These are phyloP conservation scores for Pelecanoides urinatrix DNA, from an alignment of 2,113 vertebrate species.

Conservation along the genomic window DNA sequence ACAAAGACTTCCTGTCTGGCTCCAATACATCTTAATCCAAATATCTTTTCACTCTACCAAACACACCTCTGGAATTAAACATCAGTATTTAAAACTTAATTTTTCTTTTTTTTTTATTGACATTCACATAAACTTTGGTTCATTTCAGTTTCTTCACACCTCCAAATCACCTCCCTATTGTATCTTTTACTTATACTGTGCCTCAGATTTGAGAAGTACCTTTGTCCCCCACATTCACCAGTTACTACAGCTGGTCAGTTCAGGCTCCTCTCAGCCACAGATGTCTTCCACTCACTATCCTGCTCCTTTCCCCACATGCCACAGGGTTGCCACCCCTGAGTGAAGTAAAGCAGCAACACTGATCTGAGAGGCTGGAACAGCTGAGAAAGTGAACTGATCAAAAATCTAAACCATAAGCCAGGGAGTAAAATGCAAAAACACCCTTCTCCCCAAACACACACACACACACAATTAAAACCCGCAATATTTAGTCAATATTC, in stretches of 20 bases:
- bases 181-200: neutral
- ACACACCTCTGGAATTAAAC: neutral
- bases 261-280: neutral
- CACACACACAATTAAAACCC: neutral
- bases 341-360: neutral
- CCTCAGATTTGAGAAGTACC: neutral
- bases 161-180: neutral
- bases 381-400: neutral
- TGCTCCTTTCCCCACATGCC: neutral
- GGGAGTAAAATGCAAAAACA: neutral
- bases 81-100: neutral
- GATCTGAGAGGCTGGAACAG: neutral
- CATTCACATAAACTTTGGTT: neutral
- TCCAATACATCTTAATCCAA: neutral
- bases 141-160: neutral
- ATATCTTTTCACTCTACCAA: neutral
- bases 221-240: neutral
- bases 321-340: neutral
- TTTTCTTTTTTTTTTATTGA: neutral
- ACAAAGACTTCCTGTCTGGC: neutral
- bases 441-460: neutral
- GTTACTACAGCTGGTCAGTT: neutral
- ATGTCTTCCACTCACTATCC: neutral
- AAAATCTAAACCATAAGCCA: neutral
- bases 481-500: neutral